A percentile compares a stretch with the other conserved stretches of the same genome.
These are phyloP conservation scores for Cervus canadensis DNA, from an alignment of 2,113 vertebrate species.

Conservation along the genomic window DNA sequence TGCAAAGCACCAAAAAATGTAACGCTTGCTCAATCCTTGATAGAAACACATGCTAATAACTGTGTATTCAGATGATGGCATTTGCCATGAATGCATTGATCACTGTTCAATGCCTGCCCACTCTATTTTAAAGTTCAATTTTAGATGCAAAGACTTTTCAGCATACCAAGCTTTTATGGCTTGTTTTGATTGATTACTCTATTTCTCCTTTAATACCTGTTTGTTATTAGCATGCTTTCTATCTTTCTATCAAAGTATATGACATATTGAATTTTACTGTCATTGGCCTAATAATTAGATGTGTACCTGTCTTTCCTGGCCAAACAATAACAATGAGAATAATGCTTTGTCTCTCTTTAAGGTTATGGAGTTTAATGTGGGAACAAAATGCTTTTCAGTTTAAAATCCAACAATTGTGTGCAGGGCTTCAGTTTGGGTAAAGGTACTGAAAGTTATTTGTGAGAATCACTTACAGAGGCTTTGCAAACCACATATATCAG, in stretches of 20 bases:
- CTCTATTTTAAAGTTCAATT: conserved; percentile 55
- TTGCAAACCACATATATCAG: background rate
- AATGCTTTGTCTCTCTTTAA: background rate
- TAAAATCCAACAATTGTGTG: background rate
- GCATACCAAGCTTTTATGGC: conserved; percentile 14
- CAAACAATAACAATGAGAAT: background rate
- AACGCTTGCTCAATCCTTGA: conserved; percentile 47
- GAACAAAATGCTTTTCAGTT: background rate
- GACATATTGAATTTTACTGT: background rate
- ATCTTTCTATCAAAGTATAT: background rate
- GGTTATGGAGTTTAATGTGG: background rate
- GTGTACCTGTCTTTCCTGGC: background rate
- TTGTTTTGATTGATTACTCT: background rate
- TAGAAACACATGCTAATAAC: conserved; percentile 51
- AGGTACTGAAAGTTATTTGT: background rate
- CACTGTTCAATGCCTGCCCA: conserved; percentile 46
- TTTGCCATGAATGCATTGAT: conserved; percentile 67
- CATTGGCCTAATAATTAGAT: background rate
- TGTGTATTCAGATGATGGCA: conserved; percentile 28
- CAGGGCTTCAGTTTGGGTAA: background rate
- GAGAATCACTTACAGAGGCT: background rate
- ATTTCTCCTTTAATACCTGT: background rate
- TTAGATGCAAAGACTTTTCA: conserved; percentile 48
- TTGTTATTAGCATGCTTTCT: background rate
- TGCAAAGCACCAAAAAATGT: background rate